Evolutionary conservation across 2,797 vertebrate species (phyloP).

Genomic region (Sebastes oblongus): DNA sequence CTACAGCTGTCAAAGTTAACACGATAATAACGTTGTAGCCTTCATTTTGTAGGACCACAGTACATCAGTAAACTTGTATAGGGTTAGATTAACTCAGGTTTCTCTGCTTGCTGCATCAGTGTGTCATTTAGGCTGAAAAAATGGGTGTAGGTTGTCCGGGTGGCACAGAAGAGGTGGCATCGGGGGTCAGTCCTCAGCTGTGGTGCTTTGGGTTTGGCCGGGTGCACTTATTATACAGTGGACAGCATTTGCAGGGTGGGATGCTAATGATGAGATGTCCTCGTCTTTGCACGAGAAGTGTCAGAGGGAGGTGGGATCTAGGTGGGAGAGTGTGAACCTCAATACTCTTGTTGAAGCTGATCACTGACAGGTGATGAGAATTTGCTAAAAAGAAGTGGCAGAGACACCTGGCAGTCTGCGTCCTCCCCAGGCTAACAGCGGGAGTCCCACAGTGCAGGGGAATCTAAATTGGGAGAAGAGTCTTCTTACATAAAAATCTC

Average conservation of each 20-base stretch:
- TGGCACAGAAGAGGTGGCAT: background rate
- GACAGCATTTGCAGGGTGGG: background rate
- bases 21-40: too few species aligned
- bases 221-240: background rate
- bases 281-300: background rate
- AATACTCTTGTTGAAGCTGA: slow-evolving; percentile 11
- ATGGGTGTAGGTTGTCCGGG: background rate
- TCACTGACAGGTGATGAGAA: slow-evolving; percentile 24
- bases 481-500: slow-evolving; percentile 17
- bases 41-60: background rate
- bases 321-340: slow-evolving; percentile 2
- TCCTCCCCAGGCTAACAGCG: background rate
- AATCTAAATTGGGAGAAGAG: background rate
- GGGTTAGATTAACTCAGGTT: background rate
- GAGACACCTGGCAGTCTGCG: slow-evolving; percentile 21
- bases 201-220: background rate
- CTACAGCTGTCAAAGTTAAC: too few species aligned
- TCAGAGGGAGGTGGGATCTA: background rate
- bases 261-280: background rate
- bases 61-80: background rate
- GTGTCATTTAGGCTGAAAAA: background rate
- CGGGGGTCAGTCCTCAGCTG: background rate
- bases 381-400: slow-evolving; percentile 1
- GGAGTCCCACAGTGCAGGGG: background rate
- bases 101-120: background rate